Conservation (phyloP, 1,140 invertebrate genomes). For the Pseudomyrmex pallidus region DNA sequence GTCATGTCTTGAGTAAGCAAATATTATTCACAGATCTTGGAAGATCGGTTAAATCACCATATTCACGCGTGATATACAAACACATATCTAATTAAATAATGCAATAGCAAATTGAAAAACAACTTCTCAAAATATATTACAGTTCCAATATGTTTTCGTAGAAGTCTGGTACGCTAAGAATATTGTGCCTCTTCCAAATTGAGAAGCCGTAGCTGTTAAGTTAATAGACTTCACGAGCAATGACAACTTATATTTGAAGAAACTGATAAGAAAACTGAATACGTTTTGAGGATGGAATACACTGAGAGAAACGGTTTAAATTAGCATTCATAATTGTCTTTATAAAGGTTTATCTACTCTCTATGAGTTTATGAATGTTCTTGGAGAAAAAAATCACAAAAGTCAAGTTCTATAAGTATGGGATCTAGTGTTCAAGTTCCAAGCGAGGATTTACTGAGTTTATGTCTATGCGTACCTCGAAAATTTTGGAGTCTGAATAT, state of each 20-base stretch:
- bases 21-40: constrained; percentile 11
- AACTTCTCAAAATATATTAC: no score
- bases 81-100: not conserved
- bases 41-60: constrained; percentile 11
- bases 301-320: constrained; percentile 25
- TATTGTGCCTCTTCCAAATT: not conserved
- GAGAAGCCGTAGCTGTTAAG: not conserved
- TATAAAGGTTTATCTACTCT: constrained; percentile 15
- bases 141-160: not conserved
- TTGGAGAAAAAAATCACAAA: constrained; percentile 9
- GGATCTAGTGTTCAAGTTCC: constrained; percentile 35
- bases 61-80: constrained; percentile 45
- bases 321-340: constrained; percentile 28
- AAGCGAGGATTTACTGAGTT: not conserved
- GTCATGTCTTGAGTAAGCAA: constrained; percentile 61
- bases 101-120: no score
- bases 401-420: constrained; percentile 33
- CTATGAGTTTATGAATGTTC: constrained; percentile 22
- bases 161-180: not conserved
- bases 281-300: constrained; percentile 1
- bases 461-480: no score
- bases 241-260: constrained; percentile 15
- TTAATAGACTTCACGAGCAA: not conserved
- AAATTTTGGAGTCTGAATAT: no score
- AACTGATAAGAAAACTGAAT: constrained; percentile 3